Evolutionary conservation across 2,113 vertebrate species (phyloP).

Genomic region (Chamaea fasciata): DNA sequence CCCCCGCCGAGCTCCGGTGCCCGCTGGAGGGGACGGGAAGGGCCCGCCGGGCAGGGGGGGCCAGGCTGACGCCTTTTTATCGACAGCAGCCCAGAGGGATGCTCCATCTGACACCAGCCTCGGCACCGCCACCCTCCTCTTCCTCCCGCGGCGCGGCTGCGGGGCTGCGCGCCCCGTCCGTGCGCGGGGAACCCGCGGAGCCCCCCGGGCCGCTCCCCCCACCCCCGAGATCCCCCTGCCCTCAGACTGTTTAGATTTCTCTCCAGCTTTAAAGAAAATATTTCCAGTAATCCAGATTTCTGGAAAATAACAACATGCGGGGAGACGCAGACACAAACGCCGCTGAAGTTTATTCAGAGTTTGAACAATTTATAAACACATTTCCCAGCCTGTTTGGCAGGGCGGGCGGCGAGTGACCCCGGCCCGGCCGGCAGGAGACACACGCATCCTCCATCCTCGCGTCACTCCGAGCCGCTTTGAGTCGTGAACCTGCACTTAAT

Average conservation of each 20-base stretch:
- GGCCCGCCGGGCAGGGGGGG: neutral
- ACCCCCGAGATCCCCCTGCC: neutral
- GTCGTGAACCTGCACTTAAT: neutral
- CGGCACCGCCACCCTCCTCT: neutral
- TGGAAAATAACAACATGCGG: conserved; percentile 58
- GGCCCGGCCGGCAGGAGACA: neutral
- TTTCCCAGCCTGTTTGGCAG: conserved; percentile 30
- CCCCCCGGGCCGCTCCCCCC: neutral
- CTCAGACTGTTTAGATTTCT: conserved; percentile 53
- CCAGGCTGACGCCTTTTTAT: neutral
- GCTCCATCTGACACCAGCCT: neutral
- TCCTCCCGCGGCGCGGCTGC: neutral
- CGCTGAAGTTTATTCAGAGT: conserved; percentile 46
- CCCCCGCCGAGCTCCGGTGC: neutral
- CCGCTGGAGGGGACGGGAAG: neutral
- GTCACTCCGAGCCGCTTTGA: neutral
- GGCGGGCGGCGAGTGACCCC: conserved; percentile 19
- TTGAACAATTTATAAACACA: conserved; percentile 50
- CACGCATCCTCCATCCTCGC: neutral
- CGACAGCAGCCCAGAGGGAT: neutral
- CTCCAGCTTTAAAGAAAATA: conserved; percentile 48
- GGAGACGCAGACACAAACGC: conserved; percentile 32
- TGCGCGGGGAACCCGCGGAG: neutral
- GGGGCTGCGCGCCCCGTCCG: neutral
- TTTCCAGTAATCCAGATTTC: conserved; percentile 60